Percentiles rank a stretch among this genome's conserved stretches.
phyloP scores from a whole-genome alignment of 2,797 vertebrate species.

The Enteromius radiatus region DNA sequence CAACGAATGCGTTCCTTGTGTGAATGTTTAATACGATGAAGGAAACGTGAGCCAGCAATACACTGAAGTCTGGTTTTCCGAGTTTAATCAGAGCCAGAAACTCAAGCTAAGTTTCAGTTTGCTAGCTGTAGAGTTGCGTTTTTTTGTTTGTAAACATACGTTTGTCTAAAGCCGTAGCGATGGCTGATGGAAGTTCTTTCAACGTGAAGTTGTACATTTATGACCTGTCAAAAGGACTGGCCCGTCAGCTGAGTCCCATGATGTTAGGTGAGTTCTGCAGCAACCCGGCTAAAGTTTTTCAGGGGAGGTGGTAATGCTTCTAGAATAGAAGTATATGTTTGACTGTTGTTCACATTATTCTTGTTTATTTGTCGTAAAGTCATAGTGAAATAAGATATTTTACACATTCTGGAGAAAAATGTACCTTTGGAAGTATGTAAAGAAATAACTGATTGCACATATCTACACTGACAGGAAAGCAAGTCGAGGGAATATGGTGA shows the following conservation, averaged over 20 bases:
- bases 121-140: background rate
- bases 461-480: constrained; percentile 83
- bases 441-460: background rate
- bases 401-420: background rate
- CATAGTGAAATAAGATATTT: background rate
- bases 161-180: constrained; percentile 50
- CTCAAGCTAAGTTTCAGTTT: constrained; percentile 1
- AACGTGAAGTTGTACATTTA: constrained; percentile 93
- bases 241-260: constrained; percentile 92
- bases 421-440: background rate
- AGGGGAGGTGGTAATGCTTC: background rate
- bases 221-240: constrained; percentile 94
- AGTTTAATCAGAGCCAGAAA: background rate
- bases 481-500: constrained; percentile 98
- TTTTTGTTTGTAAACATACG: constrained; percentile 1
- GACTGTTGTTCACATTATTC: background rate
- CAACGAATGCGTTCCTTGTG: background rate
- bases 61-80: background rate
- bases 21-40: background rate
- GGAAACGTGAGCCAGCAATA: background rate
- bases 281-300: background rate
- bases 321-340: background rate
- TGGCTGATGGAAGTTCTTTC: constrained; percentile 75
- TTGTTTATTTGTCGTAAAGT: background rate
- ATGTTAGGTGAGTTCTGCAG: constrained; percentile 87